Evolutionary conservation across 2,113 vertebrate genomes (phyloP).

Genomic region (Baryphthengus martii): DNA sequence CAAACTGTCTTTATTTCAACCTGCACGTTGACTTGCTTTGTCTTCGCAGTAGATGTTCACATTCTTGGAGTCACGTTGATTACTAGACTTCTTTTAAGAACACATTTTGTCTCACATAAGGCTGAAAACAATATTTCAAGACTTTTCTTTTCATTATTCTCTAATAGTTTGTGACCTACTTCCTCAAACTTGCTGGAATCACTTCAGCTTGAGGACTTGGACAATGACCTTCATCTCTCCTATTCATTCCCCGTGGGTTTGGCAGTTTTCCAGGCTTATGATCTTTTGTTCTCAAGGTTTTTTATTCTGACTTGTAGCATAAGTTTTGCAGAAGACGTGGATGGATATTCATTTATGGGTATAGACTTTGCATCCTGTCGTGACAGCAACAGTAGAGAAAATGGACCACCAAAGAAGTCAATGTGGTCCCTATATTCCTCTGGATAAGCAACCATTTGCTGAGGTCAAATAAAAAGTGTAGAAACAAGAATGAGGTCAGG

Average conservation of each 20-base stretch:
- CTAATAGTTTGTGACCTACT: neutral
- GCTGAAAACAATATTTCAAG: neutral
- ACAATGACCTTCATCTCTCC: neutral
- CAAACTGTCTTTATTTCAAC: neutral
- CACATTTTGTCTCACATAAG: neutral
- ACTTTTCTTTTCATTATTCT: neutral
- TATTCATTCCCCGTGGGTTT: neutral
- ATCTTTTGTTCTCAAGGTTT: neutral
- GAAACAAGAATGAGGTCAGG: neutral
- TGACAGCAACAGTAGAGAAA: neutral
- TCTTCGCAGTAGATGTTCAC: rapidly evolving
- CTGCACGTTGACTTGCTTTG: neutral
- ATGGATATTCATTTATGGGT: neutral
- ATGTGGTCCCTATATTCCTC: neutral
- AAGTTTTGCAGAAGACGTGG: neutral
- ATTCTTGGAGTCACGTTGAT: neutral
- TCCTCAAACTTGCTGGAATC: neutral
- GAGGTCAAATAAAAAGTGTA: neutral
- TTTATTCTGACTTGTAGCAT: neutral
- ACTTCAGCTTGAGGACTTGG: neutral
- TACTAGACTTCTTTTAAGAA: neutral
- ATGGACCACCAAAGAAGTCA: neutral
- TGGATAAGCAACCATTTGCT: neutral
- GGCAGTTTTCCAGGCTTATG: neutral
- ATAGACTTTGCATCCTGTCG: neutral